Conservation (phyloP, 2,888 invertebrate species). For the Thalpophila matura region DNA sequence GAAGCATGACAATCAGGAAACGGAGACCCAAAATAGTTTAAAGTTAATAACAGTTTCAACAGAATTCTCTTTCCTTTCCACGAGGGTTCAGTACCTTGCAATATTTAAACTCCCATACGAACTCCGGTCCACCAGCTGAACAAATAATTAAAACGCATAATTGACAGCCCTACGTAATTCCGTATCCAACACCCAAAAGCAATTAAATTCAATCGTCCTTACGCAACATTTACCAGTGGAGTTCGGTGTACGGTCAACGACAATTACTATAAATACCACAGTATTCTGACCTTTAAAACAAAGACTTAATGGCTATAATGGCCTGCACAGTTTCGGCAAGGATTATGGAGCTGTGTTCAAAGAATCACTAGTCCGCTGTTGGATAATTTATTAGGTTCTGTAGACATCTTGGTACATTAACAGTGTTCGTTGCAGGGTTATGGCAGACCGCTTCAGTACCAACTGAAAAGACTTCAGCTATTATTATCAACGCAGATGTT, state of each 20-base stretch:
- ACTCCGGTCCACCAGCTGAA: slow-evolving; percentile 19
- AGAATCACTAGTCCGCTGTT: slow-evolving; percentile 47
- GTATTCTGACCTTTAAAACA: slow-evolving; percentile 54
- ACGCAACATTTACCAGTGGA: slow-evolving; percentile 73
- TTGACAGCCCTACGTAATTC: slow-evolving; percentile 59
- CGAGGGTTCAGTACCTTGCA: slow-evolving; percentile 5
- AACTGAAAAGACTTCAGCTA: neutral
- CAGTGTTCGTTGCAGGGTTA: slow-evolving; percentile 18
- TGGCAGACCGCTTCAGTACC: neutral
- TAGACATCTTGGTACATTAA: slow-evolving; percentile 48
- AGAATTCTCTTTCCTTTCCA: neutral
- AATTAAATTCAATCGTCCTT: slow-evolving; percentile 77
- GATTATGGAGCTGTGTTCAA: slow-evolving; percentile 42
- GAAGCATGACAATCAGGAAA: neutral
- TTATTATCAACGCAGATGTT: neutral
- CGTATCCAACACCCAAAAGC: slow-evolving; percentile 66
- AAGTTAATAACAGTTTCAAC: neutral
- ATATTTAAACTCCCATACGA: slow-evolving; percentile 34
- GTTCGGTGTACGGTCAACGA: slow-evolving; percentile 56
- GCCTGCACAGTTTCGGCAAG: slow-evolving; percentile 26
- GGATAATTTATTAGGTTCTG: slow-evolving; percentile 57
- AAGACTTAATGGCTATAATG: slow-evolving; percentile 46
- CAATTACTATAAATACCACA: slow-evolving; percentile 32
- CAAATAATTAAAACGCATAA: slow-evolving; percentile 59
- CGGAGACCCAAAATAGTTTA: slow-evolving; percentile 21